Evolutionary conservation across 2,888 invertebrate species (phyloP).

Genomic region (Dysmachus trigonus): DNA sequence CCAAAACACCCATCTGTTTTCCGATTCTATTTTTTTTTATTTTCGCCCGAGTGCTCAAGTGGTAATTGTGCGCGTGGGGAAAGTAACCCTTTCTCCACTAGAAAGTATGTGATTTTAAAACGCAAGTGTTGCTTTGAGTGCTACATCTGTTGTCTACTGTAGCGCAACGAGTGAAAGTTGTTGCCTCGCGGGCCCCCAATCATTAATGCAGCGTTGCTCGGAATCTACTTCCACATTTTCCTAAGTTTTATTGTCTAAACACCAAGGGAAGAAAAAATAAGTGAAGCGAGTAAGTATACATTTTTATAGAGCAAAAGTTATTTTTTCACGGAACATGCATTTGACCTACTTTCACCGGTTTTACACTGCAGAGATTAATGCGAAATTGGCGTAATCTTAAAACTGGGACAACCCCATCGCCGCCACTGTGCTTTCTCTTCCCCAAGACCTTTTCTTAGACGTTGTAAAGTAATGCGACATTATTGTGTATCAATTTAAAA

Average conservation of each 20-base stretch:
- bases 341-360: conserved; percentile 26
- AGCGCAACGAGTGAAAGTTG: conserved; percentile 5
- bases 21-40: background rate
- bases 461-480: background rate
- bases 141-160: conserved; percentile 13
- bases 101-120: conserved; percentile 7
- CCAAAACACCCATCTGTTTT: background rate
- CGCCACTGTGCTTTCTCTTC: background rate
- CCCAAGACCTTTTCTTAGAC: background rate
- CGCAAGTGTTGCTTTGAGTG: conserved; percentile 7
- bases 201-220: background rate
- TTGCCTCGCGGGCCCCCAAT: conserved; percentile 18
- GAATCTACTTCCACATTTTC: background rate
- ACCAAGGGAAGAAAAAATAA: background rate
- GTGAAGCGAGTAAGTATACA: conserved; percentile 6
- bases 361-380: conserved; percentile 20
- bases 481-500: background rate
- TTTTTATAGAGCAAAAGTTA: background rate
- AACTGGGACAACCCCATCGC: background rate
- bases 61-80: conserved; percentile 1
- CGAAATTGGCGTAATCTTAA: conserved; percentile 3
- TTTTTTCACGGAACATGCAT: background rate
- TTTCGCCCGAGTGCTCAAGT: background rate
- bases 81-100: background rate
- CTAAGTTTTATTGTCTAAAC: background rate